Evolutionary conservation across 2,888 invertebrate species (phyloP), one percentile per base, ranked within the genome.

Genomic region (Uloborus plumipes): DNA sequence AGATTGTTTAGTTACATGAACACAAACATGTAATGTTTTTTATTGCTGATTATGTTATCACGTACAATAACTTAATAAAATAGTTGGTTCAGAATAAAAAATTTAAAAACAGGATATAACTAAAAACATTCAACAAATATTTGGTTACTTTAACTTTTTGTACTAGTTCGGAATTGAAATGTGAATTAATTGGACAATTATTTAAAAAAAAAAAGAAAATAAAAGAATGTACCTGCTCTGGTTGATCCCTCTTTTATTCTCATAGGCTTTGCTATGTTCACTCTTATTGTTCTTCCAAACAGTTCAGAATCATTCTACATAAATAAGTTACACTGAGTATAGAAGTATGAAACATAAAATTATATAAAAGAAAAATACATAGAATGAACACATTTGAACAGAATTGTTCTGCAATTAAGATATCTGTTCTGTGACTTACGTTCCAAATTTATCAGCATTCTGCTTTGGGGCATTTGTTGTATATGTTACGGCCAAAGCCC

Each of bases 191-290:
- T 20, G 22, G 22, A 59, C 4, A 50, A 26, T 49, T 18, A 72
- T 26, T n/a, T 49, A 22, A 6, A 22, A 59, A 59, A 55, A 18
- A 7, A 55, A 53, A 11, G 16, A 2, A 69, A 59, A 53, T 9
- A 78, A 16, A 15, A 70, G 1, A 26, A 64, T 26, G 65, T 86
- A 89, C 89, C 89, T 1, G 98, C 95, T 85, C 95, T 92, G 0
- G 95, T 94, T 13, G 96, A 96, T 31, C 98, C 97, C 90, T 99
- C 98, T 89, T 97, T 98, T 73, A 98, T 94, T 86, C 96, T 93
- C 89, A 98, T 97, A 3, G 99, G 99, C 87, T 98, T 97, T 3
- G 99, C 99, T 86, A 99, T 92, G 89, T 99, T 99, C 0, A 98
- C 98, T 87, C 98, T 92, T 86, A 99, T 94, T 51, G 98, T 98